Percentiles rank a stretch among this genome's conserved stretches.
phyloP scores from a whole-genome alignment of 2,888 invertebrate genomes.

The Melolontha melolontha region DNA sequence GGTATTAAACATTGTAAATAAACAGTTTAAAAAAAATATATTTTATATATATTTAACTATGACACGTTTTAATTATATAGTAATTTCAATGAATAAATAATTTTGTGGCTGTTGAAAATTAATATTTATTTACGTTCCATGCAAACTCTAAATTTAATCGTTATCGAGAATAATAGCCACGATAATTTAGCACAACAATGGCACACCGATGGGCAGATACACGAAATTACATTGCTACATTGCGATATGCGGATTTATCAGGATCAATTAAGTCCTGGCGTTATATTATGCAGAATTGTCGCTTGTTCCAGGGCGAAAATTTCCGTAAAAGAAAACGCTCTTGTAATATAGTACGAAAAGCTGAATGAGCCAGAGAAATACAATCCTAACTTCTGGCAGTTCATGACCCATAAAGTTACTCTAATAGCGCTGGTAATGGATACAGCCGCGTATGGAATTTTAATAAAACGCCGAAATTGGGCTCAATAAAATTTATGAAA shows the following conservation, averaged over 20 bases:
- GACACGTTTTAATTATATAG: no score
- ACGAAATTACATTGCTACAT: constrained; percentile 6
- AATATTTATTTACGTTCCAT: no score
- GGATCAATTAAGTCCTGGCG: constrained; percentile 10
- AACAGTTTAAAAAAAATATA: no score
- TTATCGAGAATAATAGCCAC: background rate
- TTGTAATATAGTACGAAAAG: constrained; percentile 32
- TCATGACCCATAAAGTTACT: constrained; percentile 54
- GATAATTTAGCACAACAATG: constrained; percentile 1
- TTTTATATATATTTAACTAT: no score
- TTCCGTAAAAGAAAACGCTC: constrained; percentile 28
- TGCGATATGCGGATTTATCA: constrained; percentile 24
- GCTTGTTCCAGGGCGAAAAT: constrained; percentile 21
- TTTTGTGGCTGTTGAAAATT: no score
- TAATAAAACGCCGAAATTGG: constrained; percentile 41
- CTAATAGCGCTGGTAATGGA: constrained; percentile 53
- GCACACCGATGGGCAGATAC: background rate
- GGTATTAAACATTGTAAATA: no score
- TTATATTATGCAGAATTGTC: constrained; percentile 27
- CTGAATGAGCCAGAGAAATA: constrained; percentile 36
- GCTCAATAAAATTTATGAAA: constrained; percentile 38
- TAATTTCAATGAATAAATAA: no score
- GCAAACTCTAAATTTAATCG: background rate
- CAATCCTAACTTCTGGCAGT: constrained; percentile 46
- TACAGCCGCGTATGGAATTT: constrained; percentile 42